phyloP scores from a whole-genome alignment of 1,140 invertebrate species.

The Rhizoglyphus robini region DNA sequence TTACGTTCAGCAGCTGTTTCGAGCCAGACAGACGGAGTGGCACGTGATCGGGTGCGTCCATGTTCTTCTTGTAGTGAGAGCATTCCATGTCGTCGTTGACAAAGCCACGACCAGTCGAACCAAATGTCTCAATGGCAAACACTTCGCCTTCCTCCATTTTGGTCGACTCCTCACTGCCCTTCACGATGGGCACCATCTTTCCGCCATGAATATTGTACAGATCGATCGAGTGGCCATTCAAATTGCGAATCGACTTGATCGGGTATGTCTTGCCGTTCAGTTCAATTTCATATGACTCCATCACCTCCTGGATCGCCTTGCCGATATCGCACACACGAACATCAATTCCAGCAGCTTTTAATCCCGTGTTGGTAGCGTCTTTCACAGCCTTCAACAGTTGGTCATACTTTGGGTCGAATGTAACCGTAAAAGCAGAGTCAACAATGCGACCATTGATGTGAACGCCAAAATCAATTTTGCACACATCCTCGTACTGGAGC shows the following conservation, averaged over 20 bases:
- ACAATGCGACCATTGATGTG: constrained; percentile 97
- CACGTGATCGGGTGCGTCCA: constrained; percentile 80
- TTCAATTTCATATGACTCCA: constrained; percentile 99
- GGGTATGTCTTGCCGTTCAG: constrained; percentile 91
- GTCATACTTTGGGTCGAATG: constrained; percentile 95
- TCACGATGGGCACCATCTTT: constrained; percentile 98
- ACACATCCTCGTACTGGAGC: constrained; percentile 88
- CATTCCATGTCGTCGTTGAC: constrained; percentile 99
- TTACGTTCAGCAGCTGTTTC: constrained; percentile 79
- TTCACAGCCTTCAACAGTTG: constrained; percentile 85
- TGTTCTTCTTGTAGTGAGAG: constrained; percentile 99
- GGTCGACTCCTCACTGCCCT: constrained; percentile 89
- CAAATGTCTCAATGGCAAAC: constrained; percentile 99
- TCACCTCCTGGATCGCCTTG: constrained; percentile 95
- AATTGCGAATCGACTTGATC: constrained; percentile 93
- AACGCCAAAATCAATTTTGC: constrained; percentile 98
- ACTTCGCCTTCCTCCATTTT: constrained; percentile 99
- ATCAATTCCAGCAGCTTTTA: constrained; percentile 84
- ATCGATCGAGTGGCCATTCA: constrained; percentile 95
- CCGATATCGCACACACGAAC: constrained; percentile 94
- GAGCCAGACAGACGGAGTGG: constrained; percentile 72
- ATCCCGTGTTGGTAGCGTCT: constrained; percentile 95
- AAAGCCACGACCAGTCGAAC: constrained; percentile 87
- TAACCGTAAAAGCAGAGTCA: constrained; percentile 94
- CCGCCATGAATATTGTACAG: constrained; percentile 96